A percentile compares a stretch with the other conserved stretches of the same genome.
phyloP scores from a whole-genome alignment of 1,140 invertebrate species.

The Gonioctena quinquepunctata region DNA sequence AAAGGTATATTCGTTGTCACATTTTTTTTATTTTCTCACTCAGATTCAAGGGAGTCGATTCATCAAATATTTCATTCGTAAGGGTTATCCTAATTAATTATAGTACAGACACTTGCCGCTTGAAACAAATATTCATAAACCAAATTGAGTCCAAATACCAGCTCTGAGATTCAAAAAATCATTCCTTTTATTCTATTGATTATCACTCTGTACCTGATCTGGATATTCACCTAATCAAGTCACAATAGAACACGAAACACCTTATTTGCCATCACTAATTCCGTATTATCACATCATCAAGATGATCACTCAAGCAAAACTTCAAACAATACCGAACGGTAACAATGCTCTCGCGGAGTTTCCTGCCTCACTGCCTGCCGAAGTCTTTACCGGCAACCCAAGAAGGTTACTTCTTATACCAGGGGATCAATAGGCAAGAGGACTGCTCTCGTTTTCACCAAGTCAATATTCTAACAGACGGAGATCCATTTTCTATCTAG shows the following conservation, averaged over 20 bases:
- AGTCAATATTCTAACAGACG: no score
- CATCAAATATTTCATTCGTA: no score
- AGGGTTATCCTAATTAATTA: no score
- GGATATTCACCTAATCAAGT: background rate
- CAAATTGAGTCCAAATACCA: no score
- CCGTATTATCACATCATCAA: background rate
- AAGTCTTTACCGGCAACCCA: background rate
- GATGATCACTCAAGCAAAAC: background rate
- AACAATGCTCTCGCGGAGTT: background rate
- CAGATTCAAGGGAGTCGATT: no score
- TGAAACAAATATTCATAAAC: no score
- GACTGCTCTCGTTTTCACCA: no score
- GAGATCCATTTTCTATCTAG: background rate
- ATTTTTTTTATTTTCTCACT: no score
- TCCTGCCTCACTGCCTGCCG: background rate
- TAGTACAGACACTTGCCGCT: no score
- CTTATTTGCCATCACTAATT: background rate
- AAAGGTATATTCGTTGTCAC: no score
- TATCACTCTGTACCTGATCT: background rate
- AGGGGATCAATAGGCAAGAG: background rate
- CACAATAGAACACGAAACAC: background rate
- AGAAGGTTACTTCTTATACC: conserved; percentile 2
- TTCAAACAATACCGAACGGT: background rate
- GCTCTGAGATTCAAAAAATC: no score
- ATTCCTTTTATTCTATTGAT: no score